phyloP scores from a whole-genome alignment of 1,140 invertebrate species.

The Meloidogyne floridensis region DNA sequence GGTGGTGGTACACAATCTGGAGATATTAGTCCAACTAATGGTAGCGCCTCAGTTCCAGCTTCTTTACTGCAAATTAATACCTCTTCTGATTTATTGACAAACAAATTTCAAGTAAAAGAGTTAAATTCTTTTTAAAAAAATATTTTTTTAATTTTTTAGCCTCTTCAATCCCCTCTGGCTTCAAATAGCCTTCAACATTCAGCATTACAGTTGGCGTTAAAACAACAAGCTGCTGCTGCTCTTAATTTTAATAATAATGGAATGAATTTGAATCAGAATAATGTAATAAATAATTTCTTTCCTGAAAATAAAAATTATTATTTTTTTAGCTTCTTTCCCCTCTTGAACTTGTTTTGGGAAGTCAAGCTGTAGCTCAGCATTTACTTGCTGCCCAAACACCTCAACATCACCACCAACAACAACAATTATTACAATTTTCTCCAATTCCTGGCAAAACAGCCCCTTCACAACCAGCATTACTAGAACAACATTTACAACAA shows the following conservation, averaged over 20 bases:
- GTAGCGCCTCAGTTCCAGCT: background rate
- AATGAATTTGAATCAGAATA: background rate
- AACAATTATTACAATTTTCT: conserved; percentile 27
- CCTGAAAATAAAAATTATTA: background rate
- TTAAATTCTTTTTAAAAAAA: background rate
- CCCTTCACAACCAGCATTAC: background rate
- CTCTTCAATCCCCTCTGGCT: conserved; percentile 19
- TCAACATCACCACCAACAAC: conserved; percentile 15
- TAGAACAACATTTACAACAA: conserved; percentile 18
- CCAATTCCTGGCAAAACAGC: conserved; percentile 7
- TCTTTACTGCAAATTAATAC: conserved; percentile 15
- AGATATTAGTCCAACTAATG: conserved; percentile 9
- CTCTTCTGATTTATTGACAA: background rate
- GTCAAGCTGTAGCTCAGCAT: background rate
- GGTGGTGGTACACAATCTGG: conserved; percentile 10
- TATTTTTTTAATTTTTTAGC: conserved; percentile 15
- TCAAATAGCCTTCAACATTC: conserved; percentile 8
- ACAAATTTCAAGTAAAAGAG: conserved; percentile 12
- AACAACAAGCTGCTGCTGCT: conserved; percentile 10
- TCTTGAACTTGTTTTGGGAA: conserved; percentile 12
- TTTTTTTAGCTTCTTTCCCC: conserved; percentile 12
- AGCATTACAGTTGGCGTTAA: background rate
- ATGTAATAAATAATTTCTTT: background rate
- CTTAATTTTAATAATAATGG: background rate
- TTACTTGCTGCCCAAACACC: background rate